phyloP scores from a whole-genome alignment of 2,797 vertebrate species.

The Morelia viridis region DNA sequence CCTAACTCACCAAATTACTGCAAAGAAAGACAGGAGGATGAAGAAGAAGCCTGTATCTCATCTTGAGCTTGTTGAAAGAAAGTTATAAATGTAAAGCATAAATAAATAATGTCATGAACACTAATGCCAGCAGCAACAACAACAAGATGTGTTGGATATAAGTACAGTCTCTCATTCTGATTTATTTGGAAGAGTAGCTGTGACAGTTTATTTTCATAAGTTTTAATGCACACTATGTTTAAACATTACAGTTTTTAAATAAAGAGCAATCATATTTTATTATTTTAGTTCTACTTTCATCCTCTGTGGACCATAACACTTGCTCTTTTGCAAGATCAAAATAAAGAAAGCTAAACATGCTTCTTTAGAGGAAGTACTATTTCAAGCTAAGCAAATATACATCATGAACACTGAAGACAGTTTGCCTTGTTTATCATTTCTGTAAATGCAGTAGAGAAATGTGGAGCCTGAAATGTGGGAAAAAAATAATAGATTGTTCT shows the following conservation, averaged over 20 bases:
- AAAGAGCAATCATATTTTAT: not conserved
- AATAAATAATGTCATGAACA: not conserved
- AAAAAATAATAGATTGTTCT: constrained; percentile 55
- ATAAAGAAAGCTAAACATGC: constrained; percentile 12
- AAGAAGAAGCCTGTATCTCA: not conserved
- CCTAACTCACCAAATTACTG: not conserved
- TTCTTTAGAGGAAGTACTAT: not conserved
- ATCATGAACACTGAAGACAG: not conserved
- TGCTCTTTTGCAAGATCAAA: not conserved
- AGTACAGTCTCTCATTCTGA: not conserved
- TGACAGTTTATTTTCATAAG: not conserved
- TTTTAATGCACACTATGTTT: not conserved
- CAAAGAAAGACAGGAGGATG: not conserved
- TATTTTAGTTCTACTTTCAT: not conserved
- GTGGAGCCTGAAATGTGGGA: not conserved
- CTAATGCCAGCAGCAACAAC: not conserved
- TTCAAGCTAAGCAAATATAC: not conserved
- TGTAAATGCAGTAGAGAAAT: not conserved
- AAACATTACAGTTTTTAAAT: not conserved
- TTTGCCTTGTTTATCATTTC: not conserved
- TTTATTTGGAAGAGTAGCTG: not conserved
- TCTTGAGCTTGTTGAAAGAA: not conserved
- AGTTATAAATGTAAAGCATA: not conserved
- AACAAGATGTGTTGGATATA: not conserved
- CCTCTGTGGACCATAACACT: not conserved